Evolutionary conservation across 1,140 invertebrate genomes (phyloP).

Genomic region (Acromyrmex echinatior): DNA sequence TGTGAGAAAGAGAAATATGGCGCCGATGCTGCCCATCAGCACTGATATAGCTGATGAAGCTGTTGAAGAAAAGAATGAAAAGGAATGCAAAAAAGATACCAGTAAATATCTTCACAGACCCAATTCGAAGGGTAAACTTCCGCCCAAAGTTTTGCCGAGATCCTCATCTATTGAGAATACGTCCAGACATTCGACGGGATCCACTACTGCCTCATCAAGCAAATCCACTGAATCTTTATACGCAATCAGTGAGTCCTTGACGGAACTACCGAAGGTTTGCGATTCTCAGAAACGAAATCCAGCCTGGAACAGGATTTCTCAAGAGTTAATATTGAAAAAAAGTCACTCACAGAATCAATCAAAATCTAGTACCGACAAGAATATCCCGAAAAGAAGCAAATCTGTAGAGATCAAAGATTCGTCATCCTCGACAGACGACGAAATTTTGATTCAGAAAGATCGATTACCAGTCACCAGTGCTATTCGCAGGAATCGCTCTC

Average conservation of each 20-base stretch:
- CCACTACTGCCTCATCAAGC: conserved; percentile 80
- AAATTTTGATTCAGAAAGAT: conserved; percentile 49
- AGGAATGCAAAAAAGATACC: neutral
- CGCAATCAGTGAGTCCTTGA: conserved; percentile 79
- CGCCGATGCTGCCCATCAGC: conserved; percentile 81
- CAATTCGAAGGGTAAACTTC: conserved; percentile 78
- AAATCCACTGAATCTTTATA: conserved; percentile 82
- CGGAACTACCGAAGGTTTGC: conserved; percentile 54
- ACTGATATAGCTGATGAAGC: conserved; percentile 23
- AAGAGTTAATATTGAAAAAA: neutral
- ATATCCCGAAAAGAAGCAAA: conserved; percentile 33
- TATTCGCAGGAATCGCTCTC: conserved; percentile 74
- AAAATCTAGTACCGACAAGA: neutral
- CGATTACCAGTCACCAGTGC: conserved; percentile 67
- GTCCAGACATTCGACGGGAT: conserved; percentile 80
- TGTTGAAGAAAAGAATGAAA: neutral
- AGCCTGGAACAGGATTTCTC: neutral
- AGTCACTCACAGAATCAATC: neutral
- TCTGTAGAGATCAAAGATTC: conserved; percentile 66
- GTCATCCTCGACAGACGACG: conserved; percentile 71
- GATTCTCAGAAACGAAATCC: conserved; percentile 21
- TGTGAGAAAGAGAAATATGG: conserved; percentile 80
- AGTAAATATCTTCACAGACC: conserved; percentile 40
- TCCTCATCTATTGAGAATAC: conserved; percentile 83
- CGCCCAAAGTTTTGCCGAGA: conserved; percentile 78